These are phyloP conservation scores for Scophthalmus maximus DNA, from an alignment of 2,113 vertebrate species.

Conservation along the genomic window DNA sequence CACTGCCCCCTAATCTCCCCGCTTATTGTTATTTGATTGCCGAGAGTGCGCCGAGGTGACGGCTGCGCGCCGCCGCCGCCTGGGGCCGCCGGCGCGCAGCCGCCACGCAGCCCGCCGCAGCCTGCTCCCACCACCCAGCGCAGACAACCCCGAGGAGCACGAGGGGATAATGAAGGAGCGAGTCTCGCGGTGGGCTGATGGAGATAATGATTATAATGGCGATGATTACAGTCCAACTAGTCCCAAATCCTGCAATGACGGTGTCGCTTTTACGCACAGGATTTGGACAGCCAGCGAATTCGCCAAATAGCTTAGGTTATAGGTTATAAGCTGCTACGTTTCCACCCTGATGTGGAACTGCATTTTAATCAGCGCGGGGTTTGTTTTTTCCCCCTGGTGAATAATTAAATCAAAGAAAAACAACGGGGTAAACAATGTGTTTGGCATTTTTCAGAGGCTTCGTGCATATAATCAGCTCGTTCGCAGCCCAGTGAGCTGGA, in stretches of 20 bases:
- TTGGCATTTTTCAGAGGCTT: conserved; percentile 26
- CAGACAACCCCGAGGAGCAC: conserved; percentile 4
- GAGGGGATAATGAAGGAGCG: conserved; percentile 23
- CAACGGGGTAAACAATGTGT: conserved; percentile 37
- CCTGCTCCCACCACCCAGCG: conserved; percentile 2
- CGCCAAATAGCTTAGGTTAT: conserved; percentile 2
- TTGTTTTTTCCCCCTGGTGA: conserved; percentile 41
- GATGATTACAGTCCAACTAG: conserved; percentile 21
- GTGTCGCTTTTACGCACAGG: conserved; percentile 58
- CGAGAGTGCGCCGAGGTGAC: conserved; percentile 27
- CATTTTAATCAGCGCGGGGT: conserved; percentile 5
- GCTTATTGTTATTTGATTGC: conserved; percentile 24
- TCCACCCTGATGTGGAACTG: background rate
- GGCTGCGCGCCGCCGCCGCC: conserved; percentile 46
- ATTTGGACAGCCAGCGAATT: conserved; percentile 4
- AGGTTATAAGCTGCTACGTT: background rate
- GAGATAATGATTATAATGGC: conserved; percentile 11
- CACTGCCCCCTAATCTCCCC: conserved; percentile 19
- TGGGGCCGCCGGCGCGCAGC: conserved; percentile 39
- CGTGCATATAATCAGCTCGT: conserved; percentile 43
- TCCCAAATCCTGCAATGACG: background rate
- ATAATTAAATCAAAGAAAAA: conserved; percentile 46
- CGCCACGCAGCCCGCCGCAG: conserved; percentile 11
- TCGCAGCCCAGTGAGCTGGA: conserved; percentile 18
- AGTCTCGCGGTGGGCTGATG: conserved; percentile 8